phyloP scores from a whole-genome alignment of 2,113 vertebrate genomes.

The Saguinus midas region DNA sequence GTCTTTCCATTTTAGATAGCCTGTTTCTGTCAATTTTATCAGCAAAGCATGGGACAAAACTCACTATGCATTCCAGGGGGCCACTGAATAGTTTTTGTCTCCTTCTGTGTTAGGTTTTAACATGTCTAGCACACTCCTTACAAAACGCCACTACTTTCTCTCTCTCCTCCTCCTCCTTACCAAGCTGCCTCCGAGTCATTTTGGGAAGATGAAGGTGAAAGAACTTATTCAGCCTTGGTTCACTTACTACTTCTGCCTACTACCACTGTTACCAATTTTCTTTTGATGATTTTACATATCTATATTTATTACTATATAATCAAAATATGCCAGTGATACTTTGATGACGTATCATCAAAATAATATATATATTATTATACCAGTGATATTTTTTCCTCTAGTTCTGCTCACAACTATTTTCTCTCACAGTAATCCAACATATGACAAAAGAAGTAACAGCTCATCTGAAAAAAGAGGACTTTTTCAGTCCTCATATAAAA shows the following conservation, averaged over 20 bases:
- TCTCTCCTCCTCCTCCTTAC: not conserved
- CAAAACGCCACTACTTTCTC: not conserved
- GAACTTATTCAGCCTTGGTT: not conserved
- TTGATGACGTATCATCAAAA: too few relatives aligned
- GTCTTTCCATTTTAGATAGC: not conserved
- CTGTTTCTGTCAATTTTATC: not conserved
- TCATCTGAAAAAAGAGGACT: not conserved
- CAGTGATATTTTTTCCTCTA: not conserved
- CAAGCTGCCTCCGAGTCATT: not conserved
- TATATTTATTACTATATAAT: too few relatives aligned
- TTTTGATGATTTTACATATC: not conserved
- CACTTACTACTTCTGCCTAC: not conserved
- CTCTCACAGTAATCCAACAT: not conserved
- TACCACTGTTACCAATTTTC: not conserved
- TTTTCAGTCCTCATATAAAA: conserved; percentile 33
- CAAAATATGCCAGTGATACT: too few relatives aligned
- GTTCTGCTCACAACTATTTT: not conserved
- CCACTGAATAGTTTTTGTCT: not conserved
- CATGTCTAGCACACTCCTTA: not conserved
- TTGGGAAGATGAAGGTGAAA: not conserved
- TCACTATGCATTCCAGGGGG: not conserved
- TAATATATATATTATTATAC: not conserved
- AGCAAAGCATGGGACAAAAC: not conserved
- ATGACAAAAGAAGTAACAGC: not conserved
- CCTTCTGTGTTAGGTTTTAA: not conserved